Percentiles rank a stretch among this genome's conserved stretches.
Conservation (phyloP, 2,113 vertebrate species). For the Dendrocopos noguchii region DNA sequence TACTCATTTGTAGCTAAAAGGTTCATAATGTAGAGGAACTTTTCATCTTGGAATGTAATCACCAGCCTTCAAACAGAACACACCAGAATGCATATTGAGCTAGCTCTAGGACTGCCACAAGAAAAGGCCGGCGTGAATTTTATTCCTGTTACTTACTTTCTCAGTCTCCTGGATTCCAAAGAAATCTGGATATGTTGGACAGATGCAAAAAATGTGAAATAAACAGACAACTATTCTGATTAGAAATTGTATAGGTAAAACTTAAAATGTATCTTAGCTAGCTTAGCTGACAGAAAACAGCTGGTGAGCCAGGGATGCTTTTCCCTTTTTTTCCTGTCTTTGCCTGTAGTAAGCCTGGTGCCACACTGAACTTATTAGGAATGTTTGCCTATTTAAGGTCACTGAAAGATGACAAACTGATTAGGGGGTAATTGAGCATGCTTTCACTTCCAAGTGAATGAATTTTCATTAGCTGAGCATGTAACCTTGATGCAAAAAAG, state of each 20-base stretch:
- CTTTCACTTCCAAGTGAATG: background rate
- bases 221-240: background rate
- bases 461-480: background rate
- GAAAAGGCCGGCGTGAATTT: background rate
- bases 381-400: background rate
- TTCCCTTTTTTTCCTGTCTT: background rate
- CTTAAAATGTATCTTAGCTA: background rate
- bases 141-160: background rate
- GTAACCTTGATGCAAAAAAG: background rate
- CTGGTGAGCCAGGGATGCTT: background rate
- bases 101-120: background rate
- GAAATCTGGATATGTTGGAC: background rate
- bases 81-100: background rate
- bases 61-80: constrained; percentile 23
- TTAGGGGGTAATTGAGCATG: background rate
- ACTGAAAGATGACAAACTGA: background rate
- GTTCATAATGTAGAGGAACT: constrained; percentile 54
- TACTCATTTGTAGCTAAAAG: constrained; percentile 55
- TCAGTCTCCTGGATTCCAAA: background rate
- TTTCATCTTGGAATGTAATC: constrained; percentile 55
- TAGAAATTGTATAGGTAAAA: background rate
- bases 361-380: background rate
- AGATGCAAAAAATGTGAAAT: background rate
- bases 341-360: background rate
- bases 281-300: background rate